Conservation (phyloP, 2,888 invertebrate species). For the Saturnia japonica region DNA sequence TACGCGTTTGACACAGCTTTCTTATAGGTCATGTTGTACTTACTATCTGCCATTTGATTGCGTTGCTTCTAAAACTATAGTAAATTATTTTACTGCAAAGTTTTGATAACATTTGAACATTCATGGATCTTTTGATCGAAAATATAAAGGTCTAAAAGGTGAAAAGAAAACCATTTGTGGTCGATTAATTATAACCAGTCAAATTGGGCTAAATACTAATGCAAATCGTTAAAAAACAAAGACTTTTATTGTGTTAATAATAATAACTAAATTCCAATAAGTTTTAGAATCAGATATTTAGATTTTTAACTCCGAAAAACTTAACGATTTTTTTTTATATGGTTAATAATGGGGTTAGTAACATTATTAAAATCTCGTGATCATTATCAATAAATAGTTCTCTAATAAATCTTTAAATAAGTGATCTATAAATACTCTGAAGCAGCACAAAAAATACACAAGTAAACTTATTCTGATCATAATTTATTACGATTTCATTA, state of each 20-base stretch:
- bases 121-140: background rate
- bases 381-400: no score
- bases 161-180: background rate
- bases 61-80: conserved; percentile 3
- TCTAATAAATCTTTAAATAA: no score
- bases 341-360: background rate
- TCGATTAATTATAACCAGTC: background rate
- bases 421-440: background rate
- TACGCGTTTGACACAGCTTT: conserved; percentile 18
- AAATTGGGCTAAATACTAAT: background rate
- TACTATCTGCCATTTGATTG: conserved; percentile 11
- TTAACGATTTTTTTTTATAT: no score
- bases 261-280: background rate
- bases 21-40: conserved; percentile 6
- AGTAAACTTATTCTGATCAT: background rate
- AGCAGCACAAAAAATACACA: background rate
- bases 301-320: no score
- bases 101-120: background rate
- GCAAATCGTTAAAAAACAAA: background rate
- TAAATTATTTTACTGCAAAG: background rate
- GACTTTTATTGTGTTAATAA: background rate
- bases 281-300: background rate
- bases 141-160: background rate
- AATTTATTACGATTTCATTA: background rate
- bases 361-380: background rate